phyloP scores from a whole-genome alignment of 2,113 vertebrate species.

The Nycticebus coucang region DNA sequence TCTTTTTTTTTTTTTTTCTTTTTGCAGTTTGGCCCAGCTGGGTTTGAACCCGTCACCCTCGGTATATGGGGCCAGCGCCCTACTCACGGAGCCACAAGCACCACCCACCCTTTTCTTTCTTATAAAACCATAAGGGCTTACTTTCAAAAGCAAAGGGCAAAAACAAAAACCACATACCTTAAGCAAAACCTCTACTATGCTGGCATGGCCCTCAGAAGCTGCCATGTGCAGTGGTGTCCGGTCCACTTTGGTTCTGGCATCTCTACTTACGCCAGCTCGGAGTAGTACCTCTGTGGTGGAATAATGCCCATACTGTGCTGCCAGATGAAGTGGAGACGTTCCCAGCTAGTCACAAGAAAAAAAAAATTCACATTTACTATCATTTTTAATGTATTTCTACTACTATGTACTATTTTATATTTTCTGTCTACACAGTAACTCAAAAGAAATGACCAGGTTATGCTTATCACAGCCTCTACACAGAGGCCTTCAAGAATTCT shows the following conservation, averaged over 20 bases:
- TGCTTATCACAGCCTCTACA: not conserved
- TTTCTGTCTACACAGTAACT: not conserved
- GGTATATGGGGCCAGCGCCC: no score
- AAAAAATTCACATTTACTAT: not conserved
- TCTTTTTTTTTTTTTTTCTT: no score
- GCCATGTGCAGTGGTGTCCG: constrained; percentile 92
- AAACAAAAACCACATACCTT: constrained; percentile 85
- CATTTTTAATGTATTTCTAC: not conserved
- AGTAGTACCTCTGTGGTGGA: constrained; percentile 93
- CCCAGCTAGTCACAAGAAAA: constrained; percentile 84
- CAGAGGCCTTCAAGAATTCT: not conserved
- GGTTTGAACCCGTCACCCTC: no score
- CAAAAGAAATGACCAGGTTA: not conserved
- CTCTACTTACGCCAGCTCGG: constrained; percentile 91
- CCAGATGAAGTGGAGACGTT: constrained; percentile 93
- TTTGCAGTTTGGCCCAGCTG: no score
- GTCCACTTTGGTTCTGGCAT: constrained; percentile 94
- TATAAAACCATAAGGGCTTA: not conserved
- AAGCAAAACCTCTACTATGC: constrained; percentile 92
- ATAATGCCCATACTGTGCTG: constrained; percentile 92
- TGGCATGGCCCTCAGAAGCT: constrained; percentile 91
- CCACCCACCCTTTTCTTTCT: not conserved
- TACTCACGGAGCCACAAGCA: no score
- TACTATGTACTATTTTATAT: not conserved
- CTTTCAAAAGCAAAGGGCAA: constrained; percentile 42